phyloP scores from a whole-genome alignment of 2,888 invertebrate species.

The Gymnocheta viridis region DNA sequence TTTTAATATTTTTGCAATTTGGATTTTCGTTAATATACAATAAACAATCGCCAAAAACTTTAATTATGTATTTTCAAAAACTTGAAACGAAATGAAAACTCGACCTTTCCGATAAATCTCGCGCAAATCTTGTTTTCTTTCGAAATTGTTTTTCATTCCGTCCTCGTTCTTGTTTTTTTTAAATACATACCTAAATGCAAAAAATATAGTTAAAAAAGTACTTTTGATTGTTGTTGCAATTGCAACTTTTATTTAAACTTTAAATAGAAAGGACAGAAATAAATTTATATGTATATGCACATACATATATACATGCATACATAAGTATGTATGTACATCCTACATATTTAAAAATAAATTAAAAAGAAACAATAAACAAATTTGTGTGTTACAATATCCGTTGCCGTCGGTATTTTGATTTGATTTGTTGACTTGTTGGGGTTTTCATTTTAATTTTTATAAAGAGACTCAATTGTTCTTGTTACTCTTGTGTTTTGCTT shows the following conservation, averaged over 20 bases:
- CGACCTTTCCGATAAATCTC: not conserved
- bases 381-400: conserved; percentile 24
- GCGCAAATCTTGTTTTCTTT: not conserved
- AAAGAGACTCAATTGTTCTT: not conserved
- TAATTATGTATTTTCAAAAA: too few species aligned
- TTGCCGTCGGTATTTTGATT: conserved; percentile 55
- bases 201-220: conserved; percentile 1
- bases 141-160: not conserved
- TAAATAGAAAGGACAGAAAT: not conserved
- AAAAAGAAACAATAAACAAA: conserved; percentile 8
- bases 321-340: not conserved
- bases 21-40: too few species aligned
- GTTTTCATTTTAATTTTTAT: not conserved
- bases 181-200: too few species aligned
- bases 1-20: too few species aligned
- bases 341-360: not conserved
- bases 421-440: conserved; percentile 18
- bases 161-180: not conserved
- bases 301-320: not conserved
- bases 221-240: conserved; percentile 21
- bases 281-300: not conserved
- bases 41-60: too few species aligned
- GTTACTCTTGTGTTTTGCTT: not conserved
- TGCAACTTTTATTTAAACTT: too few species aligned
- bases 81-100: too few species aligned